These are phyloP conservation scores for Melanargia galathea DNA, from an alignment of 2,888 invertebrate species.

Conservation along the genomic window DNA sequence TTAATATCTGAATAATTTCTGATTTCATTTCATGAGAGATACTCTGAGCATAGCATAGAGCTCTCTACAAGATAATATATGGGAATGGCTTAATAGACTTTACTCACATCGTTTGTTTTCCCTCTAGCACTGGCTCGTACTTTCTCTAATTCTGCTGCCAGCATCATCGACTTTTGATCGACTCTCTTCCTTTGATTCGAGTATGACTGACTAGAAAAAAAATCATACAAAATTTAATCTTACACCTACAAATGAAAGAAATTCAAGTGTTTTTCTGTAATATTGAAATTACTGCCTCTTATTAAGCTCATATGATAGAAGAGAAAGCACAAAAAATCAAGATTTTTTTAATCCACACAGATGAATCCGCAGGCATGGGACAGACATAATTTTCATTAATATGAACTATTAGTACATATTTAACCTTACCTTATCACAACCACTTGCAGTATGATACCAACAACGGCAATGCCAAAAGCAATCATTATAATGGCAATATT, in stretches of 20 bases:
- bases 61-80: not conserved
- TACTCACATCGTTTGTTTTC: constrained; percentile 80
- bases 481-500: constrained; percentile 83
- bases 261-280: no score
- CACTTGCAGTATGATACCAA: constrained; percentile 84
- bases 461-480: constrained; percentile 79
- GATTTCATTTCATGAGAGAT: no score
- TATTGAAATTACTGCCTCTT: no score
- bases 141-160: constrained; percentile 75
- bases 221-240: no score
- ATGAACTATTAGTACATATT: not conserved
- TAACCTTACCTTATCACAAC: constrained; percentile 81
- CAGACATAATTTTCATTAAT: not conserved
- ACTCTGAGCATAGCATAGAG: no score
- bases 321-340: no score
- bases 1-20: no score
- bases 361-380: no score
- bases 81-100: not conserved
- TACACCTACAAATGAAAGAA: no score
- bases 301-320: no score
- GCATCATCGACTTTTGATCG: constrained; percentile 72
- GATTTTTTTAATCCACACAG: no score
- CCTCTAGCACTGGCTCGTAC: constrained; percentile 77
- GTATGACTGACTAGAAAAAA: constrained; percentile 75
- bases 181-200: constrained; percentile 69